A percentile compares a stretch with the other conserved stretches of the same genome.
Conservation (phyloP, 2,888 invertebrate species). For the Tetramorium bicarinatum region DNA sequence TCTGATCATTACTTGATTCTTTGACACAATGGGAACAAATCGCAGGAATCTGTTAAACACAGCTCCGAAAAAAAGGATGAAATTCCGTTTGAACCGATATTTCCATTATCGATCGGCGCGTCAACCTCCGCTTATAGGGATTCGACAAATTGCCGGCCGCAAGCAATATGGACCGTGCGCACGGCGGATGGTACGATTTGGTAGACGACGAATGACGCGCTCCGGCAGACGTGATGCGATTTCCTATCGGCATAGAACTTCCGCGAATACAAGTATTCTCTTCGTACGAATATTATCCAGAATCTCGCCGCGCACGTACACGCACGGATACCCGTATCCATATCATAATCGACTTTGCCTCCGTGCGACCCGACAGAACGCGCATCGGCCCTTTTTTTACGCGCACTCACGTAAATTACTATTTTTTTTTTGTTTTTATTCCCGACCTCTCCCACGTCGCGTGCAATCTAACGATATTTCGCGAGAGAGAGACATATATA, state of each 20-base stretch:
- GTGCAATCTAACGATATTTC: conserved; percentile 17
- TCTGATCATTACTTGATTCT: background rate
- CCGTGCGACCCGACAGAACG: background rate
- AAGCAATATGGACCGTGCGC: conserved; percentile 5
- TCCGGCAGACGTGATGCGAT: conserved; percentile 43
- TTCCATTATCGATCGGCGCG: conserved; percentile 36
- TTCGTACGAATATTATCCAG: conserved; percentile 9
- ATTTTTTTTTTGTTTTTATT: conserved; percentile 24
- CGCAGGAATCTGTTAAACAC: background rate
- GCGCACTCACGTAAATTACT: conserved; percentile 24
- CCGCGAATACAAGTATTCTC: conserved; percentile 14
- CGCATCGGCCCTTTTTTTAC: background rate
- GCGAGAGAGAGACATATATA: background rate
- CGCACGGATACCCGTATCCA: background rate
- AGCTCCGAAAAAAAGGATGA: background rate
- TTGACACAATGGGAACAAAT: conserved; percentile 1
- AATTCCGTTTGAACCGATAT: conserved; percentile 11
- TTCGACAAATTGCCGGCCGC: conserved; percentile 44
- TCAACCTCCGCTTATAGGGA: conserved; percentile 7
- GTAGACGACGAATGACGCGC: conserved; percentile 42
- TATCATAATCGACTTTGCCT: background rate
- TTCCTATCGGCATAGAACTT: conserved; percentile 29
- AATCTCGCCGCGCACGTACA: background rate
- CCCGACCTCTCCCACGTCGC: background rate
- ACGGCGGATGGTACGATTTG: conserved; percentile 20